Evolutionary conservation across 2,888 invertebrate species (phyloP).

Genomic region (Diploptera punctata): DNA sequence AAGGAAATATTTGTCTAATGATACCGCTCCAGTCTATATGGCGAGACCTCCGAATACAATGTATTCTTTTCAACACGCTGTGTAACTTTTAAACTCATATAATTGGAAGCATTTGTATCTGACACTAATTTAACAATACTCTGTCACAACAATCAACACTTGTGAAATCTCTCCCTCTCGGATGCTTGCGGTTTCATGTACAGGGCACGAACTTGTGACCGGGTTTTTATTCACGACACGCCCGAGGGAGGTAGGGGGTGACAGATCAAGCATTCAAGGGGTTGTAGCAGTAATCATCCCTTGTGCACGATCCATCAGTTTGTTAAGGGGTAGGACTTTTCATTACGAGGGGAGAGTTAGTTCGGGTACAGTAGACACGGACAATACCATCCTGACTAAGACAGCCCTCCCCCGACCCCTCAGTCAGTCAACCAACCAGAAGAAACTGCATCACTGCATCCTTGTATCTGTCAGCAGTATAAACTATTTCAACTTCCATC

Average conservation of each 20-base stretch:
- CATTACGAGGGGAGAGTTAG: conserved; percentile 22
- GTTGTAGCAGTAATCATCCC: conserved; percentile 14
- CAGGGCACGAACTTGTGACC: conserved; percentile 1
- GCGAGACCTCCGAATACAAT: too few species aligned
- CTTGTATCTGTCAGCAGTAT: not conserved
- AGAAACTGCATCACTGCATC: not conserved
- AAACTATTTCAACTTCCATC: too few species aligned
- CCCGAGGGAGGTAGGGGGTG: not conserved
- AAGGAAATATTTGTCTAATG: too few species aligned
- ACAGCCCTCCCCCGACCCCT: too few species aligned
- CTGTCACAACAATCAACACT: not conserved
- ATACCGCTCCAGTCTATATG: too few species aligned
- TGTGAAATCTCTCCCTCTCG: not conserved
- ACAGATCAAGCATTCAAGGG: conserved; percentile 19
- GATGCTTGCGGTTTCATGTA: not conserved
- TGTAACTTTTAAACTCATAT: too few species aligned
- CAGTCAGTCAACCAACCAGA: not conserved
- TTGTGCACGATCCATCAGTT: conserved; percentile 28
- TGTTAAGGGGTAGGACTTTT: conserved; percentile 26
- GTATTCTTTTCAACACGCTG: too few species aligned
- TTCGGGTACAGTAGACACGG: conserved; percentile 26
- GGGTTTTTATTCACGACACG: conserved; percentile 3
- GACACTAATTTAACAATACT: too few species aligned
- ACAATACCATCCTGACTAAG: conserved; percentile 20
- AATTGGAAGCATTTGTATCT: too few species aligned